phyloP scores from a whole-genome alignment of 2,888 invertebrate genomes.

The Pristionchus entomophagus region DNA sequence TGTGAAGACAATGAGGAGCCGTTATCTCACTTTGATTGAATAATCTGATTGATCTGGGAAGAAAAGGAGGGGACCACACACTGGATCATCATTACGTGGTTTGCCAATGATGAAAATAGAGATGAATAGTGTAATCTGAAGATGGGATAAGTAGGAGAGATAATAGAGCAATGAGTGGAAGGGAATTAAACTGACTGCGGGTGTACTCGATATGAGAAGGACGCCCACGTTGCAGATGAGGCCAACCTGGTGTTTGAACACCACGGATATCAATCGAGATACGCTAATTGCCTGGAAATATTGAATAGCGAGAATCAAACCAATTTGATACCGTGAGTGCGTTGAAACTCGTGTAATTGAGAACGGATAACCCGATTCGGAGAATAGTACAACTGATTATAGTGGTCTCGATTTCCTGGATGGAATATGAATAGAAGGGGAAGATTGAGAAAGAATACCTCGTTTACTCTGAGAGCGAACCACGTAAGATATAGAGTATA shows the following conservation, averaged over 20 bases:
- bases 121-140: not conserved
- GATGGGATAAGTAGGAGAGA: no score
- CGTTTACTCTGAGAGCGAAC: not conserved
- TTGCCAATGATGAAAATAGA: conserved; percentile 9
- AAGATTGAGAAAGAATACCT: not conserved
- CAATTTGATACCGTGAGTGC: not conserved
- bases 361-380: conserved; percentile 20
- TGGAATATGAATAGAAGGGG: not conserved
- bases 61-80: conserved; percentile 8
- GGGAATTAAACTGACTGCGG: not conserved
- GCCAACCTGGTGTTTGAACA: conserved; percentile 18
- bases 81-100: not conserved
- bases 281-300: conserved; percentile 6
- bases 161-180: not conserved
- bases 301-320: not conserved
- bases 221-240: not conserved
- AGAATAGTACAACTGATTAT: not conserved
- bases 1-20: not conserved
- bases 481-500: conserved; percentile 3
- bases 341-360: conserved; percentile 30
- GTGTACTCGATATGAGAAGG: not conserved
- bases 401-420: not conserved
- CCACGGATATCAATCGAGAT: conserved; percentile 26
- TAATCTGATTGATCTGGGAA: not conserved
- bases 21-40: not conserved